Evolutionary conservation across 2,797 vertebrate species (phyloP).

Genomic region (Gobio occitaniae): DNA sequence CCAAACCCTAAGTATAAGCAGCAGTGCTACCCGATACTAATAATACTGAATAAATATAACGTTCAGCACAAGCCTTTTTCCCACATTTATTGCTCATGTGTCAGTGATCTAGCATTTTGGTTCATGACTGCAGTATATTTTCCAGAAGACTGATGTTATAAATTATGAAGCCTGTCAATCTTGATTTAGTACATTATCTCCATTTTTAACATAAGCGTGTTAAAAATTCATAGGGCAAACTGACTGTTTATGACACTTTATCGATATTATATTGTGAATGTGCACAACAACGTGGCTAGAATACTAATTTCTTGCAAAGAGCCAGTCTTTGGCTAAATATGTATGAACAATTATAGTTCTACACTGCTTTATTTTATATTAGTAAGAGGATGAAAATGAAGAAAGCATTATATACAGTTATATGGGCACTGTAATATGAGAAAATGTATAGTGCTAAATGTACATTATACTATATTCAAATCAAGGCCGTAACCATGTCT

Average conservation of each 20-base stretch:
- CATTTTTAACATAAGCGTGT: constrained; percentile 55
- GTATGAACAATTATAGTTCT: constrained; percentile 2
- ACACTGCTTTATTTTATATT: neutral
- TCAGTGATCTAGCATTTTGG: constrained; percentile 23
- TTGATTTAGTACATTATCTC: constrained; percentile 67
- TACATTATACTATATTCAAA: too few relatives aligned
- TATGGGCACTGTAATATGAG: too few relatives aligned
- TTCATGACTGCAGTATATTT: constrained; percentile 41
- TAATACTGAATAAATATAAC: constrained; percentile 25
- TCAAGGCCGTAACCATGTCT: too few relatives aligned
- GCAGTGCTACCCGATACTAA: neutral
- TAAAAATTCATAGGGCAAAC: constrained; percentile 63
- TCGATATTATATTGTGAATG: constrained; percentile 32
- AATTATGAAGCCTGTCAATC: constrained; percentile 50
- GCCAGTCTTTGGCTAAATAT: constrained; percentile 15
- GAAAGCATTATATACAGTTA: neutral
- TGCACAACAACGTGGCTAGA: neutral
- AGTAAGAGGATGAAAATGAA: neutral
- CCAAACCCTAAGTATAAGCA: neutral
- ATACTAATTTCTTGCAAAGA: neutral
- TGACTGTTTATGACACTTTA: constrained; percentile 63
- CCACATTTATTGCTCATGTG: neutral
- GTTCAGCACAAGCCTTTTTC: neutral
- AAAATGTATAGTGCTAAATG: neutral
- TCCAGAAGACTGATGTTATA: constrained; percentile 58